Evolutionary conservation across 37 sponge, comb jelly and placozoan genomes (phyloP), one percentile per base, ranked within the genome.

Genomic region (Beroe forskalii): DNA sequence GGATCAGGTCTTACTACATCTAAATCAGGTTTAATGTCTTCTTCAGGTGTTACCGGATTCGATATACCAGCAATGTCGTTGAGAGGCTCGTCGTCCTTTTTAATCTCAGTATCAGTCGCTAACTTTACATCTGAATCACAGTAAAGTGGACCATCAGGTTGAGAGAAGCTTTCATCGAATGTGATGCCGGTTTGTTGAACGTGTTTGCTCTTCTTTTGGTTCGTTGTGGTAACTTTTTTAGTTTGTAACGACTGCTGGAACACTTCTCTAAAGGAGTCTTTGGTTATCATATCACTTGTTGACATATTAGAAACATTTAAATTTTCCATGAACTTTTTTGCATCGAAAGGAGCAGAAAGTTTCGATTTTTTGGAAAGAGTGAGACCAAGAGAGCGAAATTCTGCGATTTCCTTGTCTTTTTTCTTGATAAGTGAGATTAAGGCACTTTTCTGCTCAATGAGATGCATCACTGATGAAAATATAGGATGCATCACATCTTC

Each of bases 301-400:
- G 86, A 80, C 48, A 6, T 32, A 41, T n/a, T 23, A 6, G 86
- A 4, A 41, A 24, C 55, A 4, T 1, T 41, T 8, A 80, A 23
- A 9, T 22, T 44, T 4, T 44, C 35, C 27, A 80, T 32, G n/a
- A 38, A 23, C 22, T 72, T 72, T 2, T 12, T 1, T n/a, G n/a
- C 48, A 42, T 80, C 86, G 48, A 38, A 80, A 30, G 86, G 86
- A n/a, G 44, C 55, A 44, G 86, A 80, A 4, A 80, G 2, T 43
- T 80, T 80, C 0, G 86, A 80, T 43, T 80, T 80, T 37, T 80
- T 80, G 28, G 86, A 43, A 9, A 80, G 86, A 41, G 43, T 80
- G 1, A 80, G 37, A 6, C 86, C 86, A 0, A 80, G 86, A 39
- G 86, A 80, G 2, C 42, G 39, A 24, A 44, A 80, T 6, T 43